Evolutionary conservation across 1,140 invertebrate species (phyloP), one percentile per base, ranked within the genome.

Genomic region (Bombus breviceps): DNA sequence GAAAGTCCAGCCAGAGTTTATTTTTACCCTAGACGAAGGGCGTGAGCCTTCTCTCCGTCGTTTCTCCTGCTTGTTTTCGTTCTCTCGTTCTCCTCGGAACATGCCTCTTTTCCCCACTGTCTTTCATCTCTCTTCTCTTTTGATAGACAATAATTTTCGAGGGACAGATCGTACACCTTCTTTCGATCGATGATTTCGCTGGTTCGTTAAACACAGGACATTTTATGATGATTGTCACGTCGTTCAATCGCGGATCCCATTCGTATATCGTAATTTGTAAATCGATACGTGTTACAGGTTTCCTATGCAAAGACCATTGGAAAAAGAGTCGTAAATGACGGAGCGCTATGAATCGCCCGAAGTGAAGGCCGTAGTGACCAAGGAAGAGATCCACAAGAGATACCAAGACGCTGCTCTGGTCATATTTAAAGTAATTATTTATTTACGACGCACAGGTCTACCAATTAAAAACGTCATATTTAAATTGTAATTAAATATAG

Each of bases 321-420:
- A 76, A 18, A 39, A 72, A 39, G 53, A 71, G n/a, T 43, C 32
- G 88, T 94, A 91, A 91, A 95, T 94, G 94, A 92, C 93, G 86
- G 88, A 88, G 80, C 86, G 82, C 13, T 92, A 95, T 92, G 89
- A 90, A 89, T 83, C 93, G 80, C 92, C 92, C 10, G 92, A 94
- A 25, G 87, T 89, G 68, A 84, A 83, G 53, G 82, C 81, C 69
- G 78, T 86, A 41, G 74, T 94, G 77, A 93, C 91, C 3, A 78
- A 78, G 43, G 92, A 93, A 74, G 93, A 94, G 43, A 94, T 94
- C 69, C 92, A 83, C 25, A 89, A 85, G 25, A 92, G 95, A 88
- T 95, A 95, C 83, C 89, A 93, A 74, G 95, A 95, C 75, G 92
- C 92, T 12, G 86, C 95, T 3, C 88, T 94, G 32, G 43, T 94